Evolutionary conservation across 2,797 vertebrate genomes (phyloP).

Genomic region (Myotis planiceps): DNA sequence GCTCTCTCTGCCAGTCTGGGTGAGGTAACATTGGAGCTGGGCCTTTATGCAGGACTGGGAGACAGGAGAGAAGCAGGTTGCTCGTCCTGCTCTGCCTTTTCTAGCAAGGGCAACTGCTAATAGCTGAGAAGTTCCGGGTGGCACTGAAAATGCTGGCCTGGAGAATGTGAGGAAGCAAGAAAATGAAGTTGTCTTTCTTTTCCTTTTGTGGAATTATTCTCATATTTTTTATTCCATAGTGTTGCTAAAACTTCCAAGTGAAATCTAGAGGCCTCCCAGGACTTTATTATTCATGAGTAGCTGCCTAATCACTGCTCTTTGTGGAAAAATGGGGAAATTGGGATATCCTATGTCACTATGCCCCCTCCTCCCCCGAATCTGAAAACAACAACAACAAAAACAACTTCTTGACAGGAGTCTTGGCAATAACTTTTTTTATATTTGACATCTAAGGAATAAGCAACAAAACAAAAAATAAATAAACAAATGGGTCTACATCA

Average conservation of each 20-base stretch:
- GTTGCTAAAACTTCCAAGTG: neutral
- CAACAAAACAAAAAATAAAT: neutral
- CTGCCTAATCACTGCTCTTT: neutral
- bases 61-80: neutral
- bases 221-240: neutral
- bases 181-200: neutral
- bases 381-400: neutral
- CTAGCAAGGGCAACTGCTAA: neutral
- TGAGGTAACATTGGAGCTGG: neutral
- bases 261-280: neutral
- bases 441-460: neutral
- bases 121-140: neutral
- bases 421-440: neutral
- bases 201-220: neutral
- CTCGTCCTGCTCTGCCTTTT: neutral
- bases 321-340: neutral
- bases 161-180: neutral
- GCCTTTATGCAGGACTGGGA: neutral
- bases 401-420: neutral
- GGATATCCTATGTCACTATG: neutral
- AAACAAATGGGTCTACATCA: neutral
- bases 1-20: neutral
- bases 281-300: neutral
- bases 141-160: neutral
- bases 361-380: neutral